Conservation (phyloP, 2,888 invertebrate species). For the Oligia latruncula region DNA sequence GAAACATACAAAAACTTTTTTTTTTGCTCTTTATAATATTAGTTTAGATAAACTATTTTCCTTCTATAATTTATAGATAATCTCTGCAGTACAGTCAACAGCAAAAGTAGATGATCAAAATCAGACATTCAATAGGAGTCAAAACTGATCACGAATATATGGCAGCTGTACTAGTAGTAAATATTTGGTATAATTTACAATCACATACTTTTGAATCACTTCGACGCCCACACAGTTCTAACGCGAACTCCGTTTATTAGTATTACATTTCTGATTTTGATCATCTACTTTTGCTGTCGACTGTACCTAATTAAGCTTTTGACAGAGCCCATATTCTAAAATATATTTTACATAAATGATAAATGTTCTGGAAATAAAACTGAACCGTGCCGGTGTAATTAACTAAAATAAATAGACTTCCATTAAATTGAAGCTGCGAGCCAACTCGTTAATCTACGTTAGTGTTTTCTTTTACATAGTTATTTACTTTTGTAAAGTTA, state of each 20-base stretch:
- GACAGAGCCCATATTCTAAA: not conserved
- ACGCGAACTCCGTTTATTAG: too few species aligned
- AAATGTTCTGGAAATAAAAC: slow-evolving; percentile 22
- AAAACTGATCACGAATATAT: too few species aligned
- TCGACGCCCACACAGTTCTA: too few species aligned
- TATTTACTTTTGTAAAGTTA: slow-evolving; percentile 1
- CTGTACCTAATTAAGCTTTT: not conserved
- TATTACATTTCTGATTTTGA: too few species aligned
- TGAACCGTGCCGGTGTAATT: not conserved
- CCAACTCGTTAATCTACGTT: slow-evolving; percentile 38
- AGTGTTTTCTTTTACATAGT: slow-evolving; percentile 29
- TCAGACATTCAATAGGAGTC: too few species aligned
- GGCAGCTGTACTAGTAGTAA: too few species aligned
- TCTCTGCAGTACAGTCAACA: not conserved
- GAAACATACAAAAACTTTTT: too few species aligned
- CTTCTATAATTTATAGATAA: not conserved
- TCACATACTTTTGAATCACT: too few species aligned
- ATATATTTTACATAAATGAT: not conserved
- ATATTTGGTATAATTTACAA: too few species aligned
- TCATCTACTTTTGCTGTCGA: too few species aligned
- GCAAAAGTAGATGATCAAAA: too few species aligned
- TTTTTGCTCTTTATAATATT: too few species aligned
- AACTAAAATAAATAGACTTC: slow-evolving; percentile 36
- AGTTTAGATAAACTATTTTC: not conserved
- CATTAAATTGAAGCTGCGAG: slow-evolving; percentile 26